Evolutionary conservation across 2,888 invertebrate genomes (phyloP), one percentile per base, ranked within the genome.

Genomic region (Limnephilus rhombicus): DNA sequence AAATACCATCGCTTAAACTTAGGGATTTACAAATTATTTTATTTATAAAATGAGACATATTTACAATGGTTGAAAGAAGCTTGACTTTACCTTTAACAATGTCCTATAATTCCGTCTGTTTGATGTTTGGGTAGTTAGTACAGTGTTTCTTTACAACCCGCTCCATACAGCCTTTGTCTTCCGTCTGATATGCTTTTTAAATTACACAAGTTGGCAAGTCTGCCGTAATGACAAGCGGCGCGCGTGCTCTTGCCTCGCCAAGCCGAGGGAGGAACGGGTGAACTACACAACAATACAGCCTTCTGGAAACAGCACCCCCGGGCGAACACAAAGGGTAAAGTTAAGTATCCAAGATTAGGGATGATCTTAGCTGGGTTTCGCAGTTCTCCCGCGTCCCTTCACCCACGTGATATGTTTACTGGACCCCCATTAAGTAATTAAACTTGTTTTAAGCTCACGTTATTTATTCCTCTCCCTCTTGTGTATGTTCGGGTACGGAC

Each of bases 391-490:
- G 83, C 68, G 68, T 53, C 49, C 53, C 49, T 31, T 29, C 53
- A n/a, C 34, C 68, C 80, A 89, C 88, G 88, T 89, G 88, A 90
- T 68, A 86, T 92, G 87, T 90, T 92, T 68, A 82, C 82, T 34
- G n/a, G n/a, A 89, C 91, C 89, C 49, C 80, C 53, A 82, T 91
- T 80, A 68, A 82, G 31, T 91, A 87, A 94, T 94, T 87, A 94
- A 94, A 92, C 93, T 94, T 95, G 85, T 86, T 89, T 89, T 89
- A 34, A 31, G 80, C 34, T 89, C 80, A 34, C 88, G 88, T 89
- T 80, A 89, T 89, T 89, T 89, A 37, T 89, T 80, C 80, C 68
- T 24, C 68, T 87, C 18, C 9, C 88, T 80, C 88, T 4, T 13
- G 49, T 88, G n/a, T 88, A 18, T 31, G 80, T 37, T 80, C 37